These are phyloP conservation scores for Tetramorium simillimum DNA, from an alignment of 1,140 invertebrate species.

Conservation along the genomic window DNA sequence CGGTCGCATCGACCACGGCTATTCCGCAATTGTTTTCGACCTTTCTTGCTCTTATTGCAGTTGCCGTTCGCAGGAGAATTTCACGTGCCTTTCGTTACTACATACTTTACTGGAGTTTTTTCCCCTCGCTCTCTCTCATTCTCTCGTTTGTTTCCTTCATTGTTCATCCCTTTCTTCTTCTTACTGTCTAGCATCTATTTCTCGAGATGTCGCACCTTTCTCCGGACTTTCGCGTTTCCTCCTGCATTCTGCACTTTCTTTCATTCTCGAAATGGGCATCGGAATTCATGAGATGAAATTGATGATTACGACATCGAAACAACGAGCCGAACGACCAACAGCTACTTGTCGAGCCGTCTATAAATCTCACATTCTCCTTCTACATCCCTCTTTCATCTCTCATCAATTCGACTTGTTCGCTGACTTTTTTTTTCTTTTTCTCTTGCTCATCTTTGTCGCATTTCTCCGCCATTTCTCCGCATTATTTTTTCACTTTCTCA, in stretches of 20 bases:
- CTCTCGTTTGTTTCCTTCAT: neutral
- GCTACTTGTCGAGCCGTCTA: constrained; percentile 10
- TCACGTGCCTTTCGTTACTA: constrained; percentile 46
- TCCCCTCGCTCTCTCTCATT: neutral
- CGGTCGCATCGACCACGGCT: constrained; percentile 52
- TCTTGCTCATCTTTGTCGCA: neutral
- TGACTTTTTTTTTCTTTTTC: neutral
- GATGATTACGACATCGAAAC: constrained; percentile 52
- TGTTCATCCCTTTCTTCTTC: neutral
- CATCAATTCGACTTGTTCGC: neutral
- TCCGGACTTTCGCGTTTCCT: neutral
- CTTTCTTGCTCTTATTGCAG: constrained; percentile 69
- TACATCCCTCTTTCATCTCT: neutral
- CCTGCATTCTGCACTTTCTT: neutral
- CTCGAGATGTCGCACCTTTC: constrained; percentile 8
- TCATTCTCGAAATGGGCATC: constrained; percentile 30
- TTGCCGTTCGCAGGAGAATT: constrained; percentile 36
- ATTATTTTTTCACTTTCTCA: neutral
- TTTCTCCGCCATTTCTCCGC: neutral
- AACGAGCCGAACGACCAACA: constrained; percentile 14
- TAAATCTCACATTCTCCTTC: neutral
- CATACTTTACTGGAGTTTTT: constrained; percentile 16
- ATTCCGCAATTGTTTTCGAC: constrained; percentile 72
- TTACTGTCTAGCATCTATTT: constrained; percentile 38
- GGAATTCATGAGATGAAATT: constrained; percentile 74